Base-by-base conservation (phyloP, 2,888 invertebrate species). In the Pogonocherus hispidulus region DNA sequence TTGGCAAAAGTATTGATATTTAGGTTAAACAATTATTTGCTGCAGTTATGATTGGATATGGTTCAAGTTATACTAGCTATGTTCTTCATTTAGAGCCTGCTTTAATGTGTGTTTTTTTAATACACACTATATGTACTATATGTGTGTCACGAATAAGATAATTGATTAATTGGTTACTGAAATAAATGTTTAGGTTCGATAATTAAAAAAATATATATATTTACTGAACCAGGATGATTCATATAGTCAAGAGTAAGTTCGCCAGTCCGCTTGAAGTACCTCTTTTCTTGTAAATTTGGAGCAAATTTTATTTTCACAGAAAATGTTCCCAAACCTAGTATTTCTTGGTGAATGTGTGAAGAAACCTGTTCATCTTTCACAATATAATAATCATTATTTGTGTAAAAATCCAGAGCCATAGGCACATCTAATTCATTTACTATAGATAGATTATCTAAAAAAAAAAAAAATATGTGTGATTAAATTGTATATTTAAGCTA, bases 371-470 rank as follows among this genome's bases (percentile, higher is more conserved):
- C 59, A 0, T 68, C 63, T 5, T 70, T 51, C 8, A 70, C 51
- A 8, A 78, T 62, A 20, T 56, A 72, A 41, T 78, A 80, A 32
- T 73, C 70, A 9, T 65, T 41, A 2, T 60, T 73, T 32, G 59
- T 77, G 52, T 19, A 64, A 14, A 77, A 22, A 14, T 14, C 22
- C 9, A 78, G 16, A 14, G 69, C 59, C 16, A 78, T 57, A 14
- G 72, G 63, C 22, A 90, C 76, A 69, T 84, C 86, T 0, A 90
- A 88, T 44, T 87, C 84, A 80, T 91, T 91, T 70, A 86, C 88
- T 60, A 90, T 86, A 0, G 84, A 82, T 0, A 91, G 66, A 32
- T 88, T 86, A 79, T 90, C 90, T 89, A 82, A 69, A 85, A 65
- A 14, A 14, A 16, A 35, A n/a, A 14, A 18, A n/a, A n/a, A n/a